Percentiles rank a stretch among this genome's conserved stretches.
phyloP scores from a whole-genome alignment of 2,797 vertebrate genomes.

The Sebastes oblongus region DNA sequence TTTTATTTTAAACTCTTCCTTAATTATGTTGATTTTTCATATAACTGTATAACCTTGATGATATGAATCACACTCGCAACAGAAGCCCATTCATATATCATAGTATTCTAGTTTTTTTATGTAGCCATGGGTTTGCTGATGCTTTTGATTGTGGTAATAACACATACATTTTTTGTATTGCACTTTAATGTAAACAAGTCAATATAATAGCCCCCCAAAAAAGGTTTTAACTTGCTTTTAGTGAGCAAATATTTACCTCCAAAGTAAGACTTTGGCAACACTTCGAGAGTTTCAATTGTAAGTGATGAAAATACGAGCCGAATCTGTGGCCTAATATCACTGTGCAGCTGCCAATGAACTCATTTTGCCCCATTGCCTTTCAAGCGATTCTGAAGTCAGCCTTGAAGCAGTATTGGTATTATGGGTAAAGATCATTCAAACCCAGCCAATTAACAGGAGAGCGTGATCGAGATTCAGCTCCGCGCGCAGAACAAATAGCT shows the following conservation, averaged over 20 bases:
- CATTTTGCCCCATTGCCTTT: neutral
- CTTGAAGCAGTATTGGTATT: slow-evolving; percentile 21
- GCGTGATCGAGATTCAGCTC: neutral
- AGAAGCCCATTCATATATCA: neutral
- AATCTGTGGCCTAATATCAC: neutral
- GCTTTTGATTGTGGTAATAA: too few species aligned
- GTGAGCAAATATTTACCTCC: neutral
- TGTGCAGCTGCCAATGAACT: slow-evolving; percentile 1
- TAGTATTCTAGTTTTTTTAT: neutral
- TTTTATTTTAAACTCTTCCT: too few species aligned
- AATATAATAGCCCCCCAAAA: neutral
- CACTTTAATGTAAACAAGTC: neutral
- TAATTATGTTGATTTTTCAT: too few species aligned
- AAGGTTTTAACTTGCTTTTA: neutral
- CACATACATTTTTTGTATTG: neutral
- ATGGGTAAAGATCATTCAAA: slow-evolving; percentile 29
- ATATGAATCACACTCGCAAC: too few species aligned
- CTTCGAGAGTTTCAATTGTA: neutral
- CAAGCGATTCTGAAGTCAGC: slow-evolving; percentile 4
- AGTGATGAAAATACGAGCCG: neutral
- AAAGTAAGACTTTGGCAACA: neutral
- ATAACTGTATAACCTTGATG: neutral
- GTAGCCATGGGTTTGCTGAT: neutral
- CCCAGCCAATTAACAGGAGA: slow-evolving; percentile 26
- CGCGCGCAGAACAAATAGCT: slow-evolving; percentile 21